Evolutionary conservation across 2,888 invertebrate species (phyloP), one percentile per base, ranked within the genome.

Genomic region (Tiliacea citrago): DNA sequence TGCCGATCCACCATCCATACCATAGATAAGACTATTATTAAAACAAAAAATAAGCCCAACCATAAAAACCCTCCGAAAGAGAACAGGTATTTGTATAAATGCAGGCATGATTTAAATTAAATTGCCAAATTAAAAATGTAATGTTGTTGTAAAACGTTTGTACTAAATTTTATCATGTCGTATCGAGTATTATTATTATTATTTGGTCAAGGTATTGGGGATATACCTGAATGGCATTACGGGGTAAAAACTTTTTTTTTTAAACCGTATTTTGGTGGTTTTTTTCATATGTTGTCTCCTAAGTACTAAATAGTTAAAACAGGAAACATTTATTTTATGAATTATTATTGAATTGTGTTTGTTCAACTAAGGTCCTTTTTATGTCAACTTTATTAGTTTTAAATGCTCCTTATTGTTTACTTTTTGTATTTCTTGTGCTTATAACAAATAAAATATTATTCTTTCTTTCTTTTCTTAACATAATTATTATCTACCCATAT

Each of bases 1-100:
- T 90, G 89, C 62, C 75, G 65, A 18, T 83, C 88, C 5, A 39
- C n/a, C 1, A 18, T 89, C 0, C 68, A 80, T 13, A 84, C 86
- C 0, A 80, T 74, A 3, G 60, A 80, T 24, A 12, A 24, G 7
- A 18, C 10, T 0, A 79, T 90, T 8, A 29, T 83, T 4, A 68
- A 49, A 16, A 53, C 78, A 13, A 73, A 68, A 0, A 77, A 76
- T 13, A n/a, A 45, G 9, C 90, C 88, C 63, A 83, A 75, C 29
- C 89, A 90, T 78, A 18, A 47, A 39, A 29, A 39, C 29, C 77
- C 68, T 18, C 49, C 61, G 0, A 24, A 49, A 24, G 0, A 4
- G 0, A 71, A 21, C 24, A 35, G 35, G 53, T 53, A 6, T 55
- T 47, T 18, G 6, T 39, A 21, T 60, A 21, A 35, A 8, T 8